These are phyloP conservation scores for Drosophila gaucha DNA, from an alignment of 2,888 invertebrate species.

Conservation along the genomic window DNA sequence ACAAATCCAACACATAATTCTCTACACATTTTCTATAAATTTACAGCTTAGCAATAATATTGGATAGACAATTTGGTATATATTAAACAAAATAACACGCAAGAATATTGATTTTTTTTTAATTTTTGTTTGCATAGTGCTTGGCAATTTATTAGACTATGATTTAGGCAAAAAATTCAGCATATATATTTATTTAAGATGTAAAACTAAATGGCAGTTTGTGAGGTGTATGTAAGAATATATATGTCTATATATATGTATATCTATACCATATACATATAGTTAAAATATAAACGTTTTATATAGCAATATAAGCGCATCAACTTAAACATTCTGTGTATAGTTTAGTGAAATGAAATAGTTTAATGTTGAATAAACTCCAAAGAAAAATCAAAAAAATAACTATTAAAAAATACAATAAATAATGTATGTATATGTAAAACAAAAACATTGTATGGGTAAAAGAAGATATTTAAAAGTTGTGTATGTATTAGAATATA, in stretches of 20 bases:
- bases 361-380: slow-evolving; percentile 68
- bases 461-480: slow-evolving; percentile 65
- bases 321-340: slow-evolving; percentile 71
- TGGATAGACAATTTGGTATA: slow-evolving; percentile 14
- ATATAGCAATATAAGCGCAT: slow-evolving; percentile 63
- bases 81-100: slow-evolving; percentile 19
- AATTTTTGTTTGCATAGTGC: slow-evolving; percentile 66
- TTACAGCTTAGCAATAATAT: slow-evolving; percentile 46
- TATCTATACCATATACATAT: slow-evolving; percentile 9
- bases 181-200: slow-evolving; percentile 25
- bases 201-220: too few relatives aligned
- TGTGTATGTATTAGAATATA: slow-evolving; percentile 57
- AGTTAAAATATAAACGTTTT: slow-evolving; percentile 50
- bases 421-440: slow-evolving; percentile 33
- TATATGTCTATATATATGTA: slow-evolving; percentile 33
- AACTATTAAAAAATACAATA: slow-evolving; percentile 30
- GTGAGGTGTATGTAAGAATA: slow-evolving; percentile 36
- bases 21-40: slow-evolving; percentile 66
- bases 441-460: slow-evolving; percentile 36
- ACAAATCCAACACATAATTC: slow-evolving; percentile 22
- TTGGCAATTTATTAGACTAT: slow-evolving; percentile 42
- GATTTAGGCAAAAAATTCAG: slow-evolving; percentile 18
- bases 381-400: slow-evolving; percentile 44
- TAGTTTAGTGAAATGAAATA: slow-evolving; percentile 79
- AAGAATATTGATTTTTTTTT: slow-evolving; percentile 35